Evolutionary conservation across 30 jellyfish, hydroid and myxozoan species (phyloP).

Genomic region (Turritopsis dohrnii): DNA sequence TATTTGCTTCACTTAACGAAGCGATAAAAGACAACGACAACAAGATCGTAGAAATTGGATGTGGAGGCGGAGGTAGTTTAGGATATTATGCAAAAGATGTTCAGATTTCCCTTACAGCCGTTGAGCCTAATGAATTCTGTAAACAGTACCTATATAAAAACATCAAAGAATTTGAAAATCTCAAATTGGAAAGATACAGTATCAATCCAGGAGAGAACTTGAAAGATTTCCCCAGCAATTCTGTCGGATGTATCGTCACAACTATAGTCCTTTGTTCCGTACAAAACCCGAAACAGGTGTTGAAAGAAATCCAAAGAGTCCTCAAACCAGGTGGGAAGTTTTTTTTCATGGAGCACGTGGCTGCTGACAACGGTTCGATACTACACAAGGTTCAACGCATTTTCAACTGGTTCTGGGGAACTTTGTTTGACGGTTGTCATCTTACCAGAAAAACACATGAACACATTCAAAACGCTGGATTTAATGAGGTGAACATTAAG

Average conservation of each 20-base stretch:
- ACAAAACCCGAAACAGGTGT: not conserved
- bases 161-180: not conserved
- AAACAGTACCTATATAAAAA: slow-evolving; percentile 17
- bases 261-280: slow-evolving; percentile 44
- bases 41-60: slow-evolving; percentile 35
- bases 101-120: slow-evolving; percentile 10
- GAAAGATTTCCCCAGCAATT: slow-evolving; percentile 17
- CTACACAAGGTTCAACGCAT: not conserved
- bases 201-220: slow-evolving; percentile 16
- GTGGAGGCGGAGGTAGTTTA: slow-evolving; percentile 37
- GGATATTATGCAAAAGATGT: slow-evolving; percentile 9
- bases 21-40: not conserved
- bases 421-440: slow-evolving; percentile 23
- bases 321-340: slow-evolving; percentile 42
- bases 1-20: slow-evolving; percentile 12
- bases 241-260: slow-evolving; percentile 21
- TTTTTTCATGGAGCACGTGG: slow-evolving; percentile 35
- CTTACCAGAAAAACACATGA: slow-evolving; percentile 8
- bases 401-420: not conserved
- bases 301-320: slow-evolving; percentile 21
- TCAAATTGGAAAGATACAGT: slow-evolving; percentile 10
- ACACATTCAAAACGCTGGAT: slow-evolving; percentile 20
- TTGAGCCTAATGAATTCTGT: slow-evolving; percentile 26
- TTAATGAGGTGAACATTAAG: slow-evolving; percentile 15
- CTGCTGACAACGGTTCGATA: slow-evolving; percentile 20